Base-by-base conservation (phyloP, 2,797 vertebrate species). In the Microchirus variegatus region DNA sequence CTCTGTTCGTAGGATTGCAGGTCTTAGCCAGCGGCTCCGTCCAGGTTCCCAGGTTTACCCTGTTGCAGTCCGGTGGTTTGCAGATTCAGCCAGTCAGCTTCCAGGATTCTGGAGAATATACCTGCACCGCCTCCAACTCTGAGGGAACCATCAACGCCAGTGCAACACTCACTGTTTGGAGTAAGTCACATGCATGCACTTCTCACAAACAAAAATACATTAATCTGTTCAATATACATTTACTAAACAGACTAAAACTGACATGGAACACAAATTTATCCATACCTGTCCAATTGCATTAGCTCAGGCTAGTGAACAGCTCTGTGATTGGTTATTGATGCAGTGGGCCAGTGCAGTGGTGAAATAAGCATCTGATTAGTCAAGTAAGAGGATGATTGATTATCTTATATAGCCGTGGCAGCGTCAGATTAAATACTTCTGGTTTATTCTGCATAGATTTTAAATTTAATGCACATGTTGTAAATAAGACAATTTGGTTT, bases 1-100 rank as follows among this genome's bases (percentile, higher is more conserved):
- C 31, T 31, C 31, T 31, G 31, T 31, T 5, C 80, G 36, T 76
- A 99, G 97, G 94, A 36, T 86, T 68, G 37, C 94, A 92, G 87
- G 84, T 95, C 59, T 75, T 99, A 60, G 96, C 96, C 70, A 98
- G 96, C 7, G 97, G 97, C 80, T 95, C 94, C 0, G 91, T 97
- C 53, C 94, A 91, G 86, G 94, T 96, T 52, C 91, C 96, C 31
- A 86, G 96, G 58, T 97, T 98, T 89, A 87, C 87, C 0, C 92
- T 97, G 46, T 85, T 97, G 9, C 96, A 96, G 67, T 97, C 97
- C 0, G 96, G 97, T 7, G 95, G 95, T 22, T 90, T 99, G 68
- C 93, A 93, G 92, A 92, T 99, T 65, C 75, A 87, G 6, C 96
- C 96, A 0, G 89, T 95, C 82, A 89, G 83, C 73, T 87, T 94